Base-by-base conservation (phyloP, 2,113 vertebrate species). In the Daboia siamensis region DNA sequence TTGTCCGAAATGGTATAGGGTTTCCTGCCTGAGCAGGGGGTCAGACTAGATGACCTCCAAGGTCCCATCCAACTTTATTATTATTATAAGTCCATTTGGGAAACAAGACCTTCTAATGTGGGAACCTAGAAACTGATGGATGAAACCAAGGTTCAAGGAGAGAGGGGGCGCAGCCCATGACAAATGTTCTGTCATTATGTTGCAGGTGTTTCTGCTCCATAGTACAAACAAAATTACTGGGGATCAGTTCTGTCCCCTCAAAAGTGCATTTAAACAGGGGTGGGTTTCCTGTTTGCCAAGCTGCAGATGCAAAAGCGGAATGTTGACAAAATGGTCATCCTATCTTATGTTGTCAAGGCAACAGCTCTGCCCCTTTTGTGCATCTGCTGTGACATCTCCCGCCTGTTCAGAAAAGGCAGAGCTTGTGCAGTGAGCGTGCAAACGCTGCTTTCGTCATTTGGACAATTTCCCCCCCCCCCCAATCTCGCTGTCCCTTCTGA, bases 241-340 rank as follows among this genome's bases (percentile, higher is more conserved):
- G 1, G n/a, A 4, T n/a, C 24, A 21, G 15, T 10, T 94, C 91
- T 85, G 55, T 80, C 74, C 57, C 91, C 46, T 93, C 85, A 92
- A 86, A 94, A 56, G 11, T 33, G 51, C 87, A 94, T 0, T 88
- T 85, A 91, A 88, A 59, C n/a, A 94, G 89, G 90, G 9, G 95
- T 59, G 39, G 90, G 59, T 2, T 74, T 11, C 1, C 51, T 88
- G 94, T 96, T 94, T 95, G 94, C 91, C n/a, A 91, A 55, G 20
- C 87, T 90, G n/a, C 80, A 94, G 55, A 86, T 89, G 61, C 87
- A 90, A 93, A 86, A 91, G 11, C 13, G 9, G 39, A 61, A 55
- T 90, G 90, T 87, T 90, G 92, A 55, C 52, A 94, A 52, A 7
- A 9, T 87, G 55, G 44, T 46, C 74, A 94, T 96, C 95, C 95